Percentiles rank a stretch among this genome's conserved stretches.
phyloP scores from a whole-genome alignment of 2,797 vertebrate species.

The Semotilus atromaculatus region DNA sequence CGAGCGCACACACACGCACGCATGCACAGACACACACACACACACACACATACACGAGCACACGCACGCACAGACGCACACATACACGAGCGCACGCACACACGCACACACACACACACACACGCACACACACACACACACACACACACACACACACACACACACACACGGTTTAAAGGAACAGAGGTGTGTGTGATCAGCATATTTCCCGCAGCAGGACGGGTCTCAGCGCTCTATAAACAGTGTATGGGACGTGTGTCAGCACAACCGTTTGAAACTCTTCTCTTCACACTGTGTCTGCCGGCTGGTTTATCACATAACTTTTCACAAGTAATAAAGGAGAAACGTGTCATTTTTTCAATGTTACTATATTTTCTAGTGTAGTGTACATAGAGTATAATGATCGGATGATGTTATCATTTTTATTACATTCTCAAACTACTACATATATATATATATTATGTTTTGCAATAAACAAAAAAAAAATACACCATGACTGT shows the following conservation, averaged over 20 bases:
- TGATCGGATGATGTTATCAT: background rate
- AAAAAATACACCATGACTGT: too few relatives aligned
- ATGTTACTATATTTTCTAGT: background rate
- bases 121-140: background rate
- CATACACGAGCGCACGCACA: too few relatives aligned
- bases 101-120: too few relatives aligned
- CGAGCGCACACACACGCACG: too few relatives aligned
- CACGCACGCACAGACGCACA: too few relatives aligned
- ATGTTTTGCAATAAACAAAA: too few relatives aligned
- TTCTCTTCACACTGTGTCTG: background rate
- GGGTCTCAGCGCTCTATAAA: constrained; percentile 3
- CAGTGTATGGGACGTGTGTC: constrained; percentile 16
- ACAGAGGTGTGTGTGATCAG: constrained; percentile 37
- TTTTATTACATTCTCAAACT: too few relatives aligned
- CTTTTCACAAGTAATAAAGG: background rate
- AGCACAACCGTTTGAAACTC: constrained; percentile 3
- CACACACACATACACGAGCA: too few relatives aligned
- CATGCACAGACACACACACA: too few relatives aligned
- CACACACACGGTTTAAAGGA: background rate
- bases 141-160: background rate
- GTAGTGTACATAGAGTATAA: background rate
- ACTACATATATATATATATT: background rate
- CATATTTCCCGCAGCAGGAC: constrained; percentile 33
- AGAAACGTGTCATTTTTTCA: background rate
- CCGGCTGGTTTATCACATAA: background rate